Evolutionary conservation across 2,888 invertebrate species (phyloP).

Genomic region (Conchocele bisecta): DNA sequence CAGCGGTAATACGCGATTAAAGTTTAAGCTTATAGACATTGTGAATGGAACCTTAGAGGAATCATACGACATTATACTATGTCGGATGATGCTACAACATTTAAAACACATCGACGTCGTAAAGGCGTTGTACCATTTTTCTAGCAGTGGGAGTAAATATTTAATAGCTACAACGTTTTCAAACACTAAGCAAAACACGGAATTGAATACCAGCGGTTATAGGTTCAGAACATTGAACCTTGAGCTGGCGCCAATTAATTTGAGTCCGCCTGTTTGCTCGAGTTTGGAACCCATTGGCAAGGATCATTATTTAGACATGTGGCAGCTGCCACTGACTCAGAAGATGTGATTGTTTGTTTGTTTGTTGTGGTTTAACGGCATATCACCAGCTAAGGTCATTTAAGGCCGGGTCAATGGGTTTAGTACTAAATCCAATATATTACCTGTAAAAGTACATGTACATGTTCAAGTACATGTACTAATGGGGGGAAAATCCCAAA

Average conservation of each 20-base stretch:
- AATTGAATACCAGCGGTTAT: neutral
- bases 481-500: no score
- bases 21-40: slow-evolving; percentile 6
- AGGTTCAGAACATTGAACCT: slow-evolving; percentile 17
- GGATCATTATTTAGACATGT: slow-evolving; percentile 12
- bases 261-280: slow-evolving; percentile 11
- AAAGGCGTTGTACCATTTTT: slow-evolving; percentile 21
- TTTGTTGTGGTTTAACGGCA: no score
- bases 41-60: neutral
- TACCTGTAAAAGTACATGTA: no score
- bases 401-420: no score
- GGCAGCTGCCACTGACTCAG: slow-evolving; percentile 14
- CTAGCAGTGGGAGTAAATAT: slow-evolving; percentile 15
- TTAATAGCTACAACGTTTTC: slow-evolving; percentile 21
- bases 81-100: slow-evolving; percentile 27
- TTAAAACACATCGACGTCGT: slow-evolving; percentile 8
- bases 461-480: no score
- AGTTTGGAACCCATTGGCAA: slow-evolving; percentile 1
- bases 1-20: neutral
- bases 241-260: neutral
- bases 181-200: neutral
- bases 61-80: slow-evolving; percentile 16
- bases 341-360: no score
- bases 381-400: no score
- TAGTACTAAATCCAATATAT: no score